Evolutionary conservation across 2,797 vertebrate species (phyloP).

Genomic region (Hydrocynus forskahlii): DNA sequence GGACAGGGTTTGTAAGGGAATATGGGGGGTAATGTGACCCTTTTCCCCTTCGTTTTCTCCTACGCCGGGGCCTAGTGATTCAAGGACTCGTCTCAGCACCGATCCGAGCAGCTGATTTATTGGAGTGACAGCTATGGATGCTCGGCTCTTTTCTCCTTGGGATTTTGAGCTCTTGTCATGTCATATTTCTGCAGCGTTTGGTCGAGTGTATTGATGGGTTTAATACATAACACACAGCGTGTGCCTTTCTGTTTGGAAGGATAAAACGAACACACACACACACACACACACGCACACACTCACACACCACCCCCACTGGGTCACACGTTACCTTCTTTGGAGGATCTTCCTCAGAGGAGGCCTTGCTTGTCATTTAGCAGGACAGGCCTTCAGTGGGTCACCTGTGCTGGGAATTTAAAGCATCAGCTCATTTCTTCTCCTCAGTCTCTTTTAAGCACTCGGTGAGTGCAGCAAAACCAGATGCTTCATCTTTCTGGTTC

Average conservation of each 20-base stretch:
- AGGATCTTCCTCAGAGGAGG: not conserved
- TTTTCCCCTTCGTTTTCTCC: conserved; percentile 64
- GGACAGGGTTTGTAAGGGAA: not conserved
- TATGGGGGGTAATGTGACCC: conserved; percentile 41
- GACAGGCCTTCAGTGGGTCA: conserved; percentile 2
- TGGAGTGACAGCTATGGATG: conserved; percentile 69
- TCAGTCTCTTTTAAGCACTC: no score
- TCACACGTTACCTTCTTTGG: not conserved
- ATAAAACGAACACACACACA: not conserved
- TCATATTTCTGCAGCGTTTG: conserved; percentile 44
- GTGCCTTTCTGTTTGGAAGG: not conserved
- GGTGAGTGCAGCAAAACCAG: no score
- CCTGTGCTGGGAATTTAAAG: not conserved
- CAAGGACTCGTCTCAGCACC: conserved; percentile 74
- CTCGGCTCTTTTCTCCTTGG: conserved; percentile 50
- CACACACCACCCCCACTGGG: not conserved
- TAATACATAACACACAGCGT: not conserved
- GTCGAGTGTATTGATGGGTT: not conserved
- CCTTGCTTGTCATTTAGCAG: not conserved
- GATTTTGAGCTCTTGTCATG: conserved; percentile 53
- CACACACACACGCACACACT: no score
- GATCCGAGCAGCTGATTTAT: conserved; percentile 70
- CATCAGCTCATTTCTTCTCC: not conserved
- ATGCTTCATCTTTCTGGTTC: no score
- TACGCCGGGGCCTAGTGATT: conserved; percentile 71